phyloP scores from a whole-genome alignment of 2,797 vertebrate genomes.

The Ptychadena robeensis region DNA sequence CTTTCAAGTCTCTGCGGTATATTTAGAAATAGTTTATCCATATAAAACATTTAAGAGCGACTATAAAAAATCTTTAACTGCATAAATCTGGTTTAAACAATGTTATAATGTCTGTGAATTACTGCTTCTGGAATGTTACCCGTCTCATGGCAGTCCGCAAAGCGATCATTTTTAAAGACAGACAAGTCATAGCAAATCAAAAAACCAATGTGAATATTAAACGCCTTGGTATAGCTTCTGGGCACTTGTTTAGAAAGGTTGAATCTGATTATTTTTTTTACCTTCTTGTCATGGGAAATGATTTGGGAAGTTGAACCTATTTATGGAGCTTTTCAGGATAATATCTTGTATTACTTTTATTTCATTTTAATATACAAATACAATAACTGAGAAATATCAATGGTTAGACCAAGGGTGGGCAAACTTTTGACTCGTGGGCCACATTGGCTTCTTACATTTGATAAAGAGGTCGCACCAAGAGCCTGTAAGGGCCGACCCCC shows the following conservation, averaged over 20 bases:
- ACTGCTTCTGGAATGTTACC: conserved; percentile 4
- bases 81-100: conserved; percentile 10
- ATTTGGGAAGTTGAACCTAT: not conserved
- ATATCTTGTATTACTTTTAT: no score
- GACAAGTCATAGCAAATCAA: not conserved
- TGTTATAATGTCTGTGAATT: conserved; percentile 9
- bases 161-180: not conserved
- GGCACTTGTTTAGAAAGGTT: not conserved
- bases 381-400: no score
- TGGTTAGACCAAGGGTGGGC: no score
- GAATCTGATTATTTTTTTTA: not conserved
- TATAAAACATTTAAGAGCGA: conserved; percentile 8
- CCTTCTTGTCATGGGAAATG: not conserved
- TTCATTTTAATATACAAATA: no score
- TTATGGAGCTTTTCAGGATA: not conserved
- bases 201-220: not conserved
- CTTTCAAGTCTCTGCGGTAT: not conserved
- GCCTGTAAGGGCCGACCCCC: no score
- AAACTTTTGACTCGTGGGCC: no score
- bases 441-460: no score
- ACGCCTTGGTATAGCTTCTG: not conserved
- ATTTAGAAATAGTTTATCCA: not conserved
- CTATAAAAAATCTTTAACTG: conserved; percentile 6
- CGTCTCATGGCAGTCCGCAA: not conserved
- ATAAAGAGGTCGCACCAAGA: no score